These are phyloP conservation scores for Gallinago solitaria DNA, from an alignment of 2,797 vertebrate species.

Conservation along the genomic window DNA sequence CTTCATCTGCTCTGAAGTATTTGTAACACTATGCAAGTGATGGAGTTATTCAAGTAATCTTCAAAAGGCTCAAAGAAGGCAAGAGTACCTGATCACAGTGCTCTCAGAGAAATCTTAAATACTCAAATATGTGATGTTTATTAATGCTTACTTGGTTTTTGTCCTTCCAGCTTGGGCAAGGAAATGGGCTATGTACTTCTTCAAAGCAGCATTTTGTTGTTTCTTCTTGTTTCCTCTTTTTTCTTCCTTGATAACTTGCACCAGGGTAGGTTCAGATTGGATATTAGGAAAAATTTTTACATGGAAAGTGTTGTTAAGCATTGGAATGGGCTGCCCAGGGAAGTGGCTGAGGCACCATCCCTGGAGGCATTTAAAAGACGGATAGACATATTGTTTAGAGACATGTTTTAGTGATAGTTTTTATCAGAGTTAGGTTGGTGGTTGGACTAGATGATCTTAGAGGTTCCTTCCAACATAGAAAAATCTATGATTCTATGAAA, in stretches of 20 bases:
- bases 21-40: not conserved
- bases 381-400: too few relatives aligned
- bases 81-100: not conserved
- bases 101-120: not conserved
- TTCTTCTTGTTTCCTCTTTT: not conserved
- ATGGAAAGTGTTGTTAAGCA: too few relatives aligned
- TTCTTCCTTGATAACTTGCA: not conserved
- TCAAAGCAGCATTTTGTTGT: not conserved
- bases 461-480: too few relatives aligned
- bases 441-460: too few relatives aligned
- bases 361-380: too few relatives aligned
- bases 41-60: not conserved
- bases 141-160: not conserved
- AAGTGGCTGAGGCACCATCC: too few relatives aligned
- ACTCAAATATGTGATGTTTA: not conserved
- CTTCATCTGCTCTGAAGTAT: not conserved
- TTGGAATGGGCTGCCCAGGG: too few relatives aligned
- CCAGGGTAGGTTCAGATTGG: too few relatives aligned
- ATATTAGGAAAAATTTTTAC: too few relatives aligned
- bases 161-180: not conserved
- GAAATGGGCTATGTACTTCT: not conserved
- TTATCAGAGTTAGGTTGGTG: too few relatives aligned
- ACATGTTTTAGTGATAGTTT: too few relatives aligned
- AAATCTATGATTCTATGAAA: not conserved
- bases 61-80: not conserved